Percentiles rank a stretch among this genome's conserved stretches.
phyloP scores from a whole-genome alignment of 1,140 invertebrate genomes.

The Drosophila burlai region DNA sequence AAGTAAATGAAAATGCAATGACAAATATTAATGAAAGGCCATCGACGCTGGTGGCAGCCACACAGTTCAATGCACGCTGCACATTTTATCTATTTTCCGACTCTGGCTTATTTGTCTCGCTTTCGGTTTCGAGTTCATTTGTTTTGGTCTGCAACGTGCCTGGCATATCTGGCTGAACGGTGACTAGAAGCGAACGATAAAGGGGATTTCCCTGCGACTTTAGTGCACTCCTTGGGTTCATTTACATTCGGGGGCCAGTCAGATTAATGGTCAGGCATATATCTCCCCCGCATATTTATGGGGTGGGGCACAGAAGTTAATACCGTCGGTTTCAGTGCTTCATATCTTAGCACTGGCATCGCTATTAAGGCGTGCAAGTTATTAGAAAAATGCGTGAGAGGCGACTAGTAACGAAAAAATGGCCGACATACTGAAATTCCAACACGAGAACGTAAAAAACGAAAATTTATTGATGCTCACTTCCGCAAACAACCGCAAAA shows the following conservation, averaged over 20 bases:
- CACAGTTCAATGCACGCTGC: conserved; percentile 50
- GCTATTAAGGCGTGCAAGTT: conserved; percentile 60
- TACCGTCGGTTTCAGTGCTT: conserved; percentile 17
- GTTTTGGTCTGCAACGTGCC: conserved; percentile 35
- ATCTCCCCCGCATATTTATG: conserved; percentile 29
- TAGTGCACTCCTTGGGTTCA: conserved; percentile 19
- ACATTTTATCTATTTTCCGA: conserved; percentile 18
- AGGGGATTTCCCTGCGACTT: background rate
- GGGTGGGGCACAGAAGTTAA: conserved; percentile 2
- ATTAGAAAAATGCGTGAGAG: conserved; percentile 64
- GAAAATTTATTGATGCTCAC: conserved; percentile 75
- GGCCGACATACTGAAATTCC: conserved; percentile 31
- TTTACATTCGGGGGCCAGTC: conserved; percentile 31
- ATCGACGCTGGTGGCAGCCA: background rate
- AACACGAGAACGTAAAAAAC: conserved; percentile 67
- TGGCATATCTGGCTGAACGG: conserved; percentile 28
- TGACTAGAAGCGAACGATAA: background rate
- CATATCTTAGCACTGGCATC: conserved; percentile 47
- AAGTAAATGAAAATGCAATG: conserved; percentile 10
- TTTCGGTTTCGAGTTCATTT: conserved; percentile 17
- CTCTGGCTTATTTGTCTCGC: conserved; percentile 18
- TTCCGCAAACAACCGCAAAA: conserved; percentile 71
- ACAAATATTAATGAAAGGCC: conserved; percentile 12
- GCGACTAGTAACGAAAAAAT: conserved; percentile 19
- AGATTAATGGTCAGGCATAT: conserved; percentile 53